Evolutionary conservation across 2,113 vertebrate species (phyloP).

Genomic region (Cisticola juncidis): DNA sequence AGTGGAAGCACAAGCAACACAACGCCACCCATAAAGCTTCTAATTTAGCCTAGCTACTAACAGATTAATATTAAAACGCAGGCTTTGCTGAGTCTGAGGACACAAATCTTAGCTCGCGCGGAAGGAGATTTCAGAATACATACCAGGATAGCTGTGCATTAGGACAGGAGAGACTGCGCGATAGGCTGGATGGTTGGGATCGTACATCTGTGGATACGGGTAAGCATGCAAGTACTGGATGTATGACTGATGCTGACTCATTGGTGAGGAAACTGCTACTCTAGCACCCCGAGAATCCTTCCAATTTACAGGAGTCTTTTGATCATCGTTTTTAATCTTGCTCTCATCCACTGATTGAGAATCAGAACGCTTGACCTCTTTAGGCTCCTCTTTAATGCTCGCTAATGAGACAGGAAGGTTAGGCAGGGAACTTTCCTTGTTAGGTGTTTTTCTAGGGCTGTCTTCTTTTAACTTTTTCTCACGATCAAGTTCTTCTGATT

Average conservation of each 20-base stretch:
- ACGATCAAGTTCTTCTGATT: conserved; percentile 83
- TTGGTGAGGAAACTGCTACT: conserved; percentile 88
- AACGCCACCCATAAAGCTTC: not conserved
- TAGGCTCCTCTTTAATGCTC: conserved; percentile 85
- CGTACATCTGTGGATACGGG: conserved; percentile 95
- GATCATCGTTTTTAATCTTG: conserved; percentile 82
- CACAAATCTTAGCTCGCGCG: not conserved
- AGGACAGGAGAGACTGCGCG: conserved; percentile 92
- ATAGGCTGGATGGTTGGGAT: conserved; percentile 88
- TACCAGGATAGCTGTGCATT: conserved; percentile 96
- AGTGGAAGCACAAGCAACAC: conserved; percentile 37
- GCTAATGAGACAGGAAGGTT: conserved; percentile 79
- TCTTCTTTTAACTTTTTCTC: conserved; percentile 88
- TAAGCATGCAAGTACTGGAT: conserved; percentile 96
- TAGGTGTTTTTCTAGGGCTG: conserved; percentile 86
- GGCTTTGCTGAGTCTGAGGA: not conserved
- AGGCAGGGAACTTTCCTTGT: conserved; percentile 79
- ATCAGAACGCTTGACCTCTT: conserved; percentile 84
- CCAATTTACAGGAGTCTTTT: conserved; percentile 84
- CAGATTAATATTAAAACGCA: not conserved
- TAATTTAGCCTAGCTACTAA: conserved; percentile 12
- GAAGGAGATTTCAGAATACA: conserved; percentile 68
- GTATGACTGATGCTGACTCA: conserved; percentile 93
- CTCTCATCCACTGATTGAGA: conserved; percentile 81
- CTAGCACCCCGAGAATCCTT: conserved; percentile 88